Conservation (phyloP, 2,797 vertebrate genomes). For the Manis javanica region DNA sequence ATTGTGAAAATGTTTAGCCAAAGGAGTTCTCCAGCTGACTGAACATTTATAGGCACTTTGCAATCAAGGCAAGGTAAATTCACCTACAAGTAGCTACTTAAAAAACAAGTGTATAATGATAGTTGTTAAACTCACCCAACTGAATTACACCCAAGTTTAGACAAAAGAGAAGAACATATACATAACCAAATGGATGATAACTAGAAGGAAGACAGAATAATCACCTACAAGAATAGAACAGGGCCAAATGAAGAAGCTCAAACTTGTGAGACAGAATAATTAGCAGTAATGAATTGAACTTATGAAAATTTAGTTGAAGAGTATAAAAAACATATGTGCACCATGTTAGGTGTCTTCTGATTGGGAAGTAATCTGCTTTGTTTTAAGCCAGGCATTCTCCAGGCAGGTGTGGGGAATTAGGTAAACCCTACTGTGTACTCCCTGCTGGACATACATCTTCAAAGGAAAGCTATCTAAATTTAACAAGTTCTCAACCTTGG, state of each 20-base stretch:
- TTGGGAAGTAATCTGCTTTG: neutral
- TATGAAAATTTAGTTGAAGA: neutral
- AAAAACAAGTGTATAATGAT: constrained; percentile 71
- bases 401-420: neutral
- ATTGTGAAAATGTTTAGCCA: constrained; percentile 20
- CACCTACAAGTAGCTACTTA: constrained; percentile 63
- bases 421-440: neutral
- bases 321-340: neutral
- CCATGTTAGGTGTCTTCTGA: neutral
- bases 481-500: constrained; percentile 34
- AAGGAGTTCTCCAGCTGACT: constrained; percentile 50
- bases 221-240: neutral
- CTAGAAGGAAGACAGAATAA: neutral
- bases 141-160: constrained; percentile 72
- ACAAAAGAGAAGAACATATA: neutral
- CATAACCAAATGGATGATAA: neutral
- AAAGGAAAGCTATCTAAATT: neutral
- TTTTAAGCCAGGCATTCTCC: neutral
- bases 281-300: neutral
- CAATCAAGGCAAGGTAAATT: constrained; percentile 74
- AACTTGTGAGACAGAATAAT: constrained; percentile 39
- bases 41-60: constrained; percentile 59
- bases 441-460: neutral
- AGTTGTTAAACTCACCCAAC: constrained; percentile 65
- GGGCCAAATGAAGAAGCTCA: neutral